These are phyloP conservation scores for Drosophila azteca DNA, from an alignment of 1,140 invertebrate genomes.

Conservation along the genomic window DNA sequence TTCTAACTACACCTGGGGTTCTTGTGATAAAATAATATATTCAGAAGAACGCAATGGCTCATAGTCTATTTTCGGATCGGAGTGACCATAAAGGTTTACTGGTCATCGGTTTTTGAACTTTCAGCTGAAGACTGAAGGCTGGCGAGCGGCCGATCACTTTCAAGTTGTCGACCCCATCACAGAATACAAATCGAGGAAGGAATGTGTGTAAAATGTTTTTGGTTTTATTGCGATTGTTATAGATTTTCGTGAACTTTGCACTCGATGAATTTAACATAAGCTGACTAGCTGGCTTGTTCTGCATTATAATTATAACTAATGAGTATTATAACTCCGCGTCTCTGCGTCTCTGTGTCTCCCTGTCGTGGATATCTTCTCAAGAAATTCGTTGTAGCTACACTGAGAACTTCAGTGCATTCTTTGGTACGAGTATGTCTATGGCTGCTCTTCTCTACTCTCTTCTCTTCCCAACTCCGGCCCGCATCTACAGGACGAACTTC, in stretches of 20 bases:
- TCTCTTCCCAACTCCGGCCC: neutral
- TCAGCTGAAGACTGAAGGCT: slow-evolving; percentile 5
- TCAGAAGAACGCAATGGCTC: slow-evolving; percentile 36
- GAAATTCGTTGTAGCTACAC: slow-evolving; percentile 54
- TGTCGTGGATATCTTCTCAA: slow-evolving; percentile 17
- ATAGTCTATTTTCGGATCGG: slow-evolving; percentile 50
- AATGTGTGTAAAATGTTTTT: slow-evolving; percentile 53
- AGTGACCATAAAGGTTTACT: slow-evolving; percentile 1
- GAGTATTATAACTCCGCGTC: slow-evolving; percentile 65
- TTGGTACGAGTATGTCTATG: slow-evolving; percentile 63
- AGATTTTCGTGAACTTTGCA: slow-evolving; percentile 45
- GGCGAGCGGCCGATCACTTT: slow-evolving; percentile 28
- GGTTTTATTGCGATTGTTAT: slow-evolving; percentile 42
- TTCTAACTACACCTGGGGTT: slow-evolving; percentile 1
- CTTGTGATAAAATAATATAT: slow-evolving; percentile 26
- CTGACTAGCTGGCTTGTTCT: slow-evolving; percentile 61
- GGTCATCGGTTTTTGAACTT: slow-evolving; percentile 46
- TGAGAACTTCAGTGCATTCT: slow-evolving; percentile 39
- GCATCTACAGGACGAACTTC: slow-evolving; percentile 46
- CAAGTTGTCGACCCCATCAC: slow-evolving; percentile 46
- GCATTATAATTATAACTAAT: slow-evolving; percentile 66
- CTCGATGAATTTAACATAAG: slow-evolving; percentile 61
- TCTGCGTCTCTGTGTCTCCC: slow-evolving; percentile 20
- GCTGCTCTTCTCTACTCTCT: slow-evolving; percentile 8
- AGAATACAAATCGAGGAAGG: neutral